Evolutionary conservation across 2,888 invertebrate species (phyloP).

Genomic region (Branchinecta sandiegonensis): DNA sequence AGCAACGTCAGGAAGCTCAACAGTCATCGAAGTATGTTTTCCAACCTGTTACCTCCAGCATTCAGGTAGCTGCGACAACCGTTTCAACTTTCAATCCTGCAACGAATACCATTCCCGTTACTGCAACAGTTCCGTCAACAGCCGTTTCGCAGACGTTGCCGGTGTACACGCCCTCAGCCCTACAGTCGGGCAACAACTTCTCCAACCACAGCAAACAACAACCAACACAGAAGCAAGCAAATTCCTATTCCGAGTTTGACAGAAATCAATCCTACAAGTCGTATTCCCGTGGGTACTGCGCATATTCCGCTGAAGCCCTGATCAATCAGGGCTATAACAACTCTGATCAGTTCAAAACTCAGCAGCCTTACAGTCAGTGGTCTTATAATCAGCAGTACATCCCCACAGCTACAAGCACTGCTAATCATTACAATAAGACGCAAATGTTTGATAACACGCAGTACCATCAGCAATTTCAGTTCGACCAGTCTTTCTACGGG

Average conservation of each 20-base stretch:
- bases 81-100: neutral
- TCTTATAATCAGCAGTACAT: constrained; percentile 2
- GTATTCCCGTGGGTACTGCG: neutral
- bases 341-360: constrained; percentile 4
- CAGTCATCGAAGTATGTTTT: too few relatives aligned
- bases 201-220: neutral
- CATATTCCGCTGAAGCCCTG: constrained; percentile 3
- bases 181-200: neutral
- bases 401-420: neutral
- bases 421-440: neutral
- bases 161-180: neutral
- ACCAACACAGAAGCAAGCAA: too few relatives aligned
- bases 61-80: neutral
- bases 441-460: neutral
- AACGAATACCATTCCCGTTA: neutral
- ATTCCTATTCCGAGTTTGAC: neutral
- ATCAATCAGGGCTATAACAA: neutral
- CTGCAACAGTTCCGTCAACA: neutral
- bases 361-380: neutral
- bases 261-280: constrained; percentile 7
- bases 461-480: constrained; percentile 1
- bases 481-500: neutral
- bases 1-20: too few relatives aligned
- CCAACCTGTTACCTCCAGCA: too few relatives aligned
- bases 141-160: neutral